Evolutionary conservation across 2,797 vertebrate genomes (phyloP).

Genomic region (Sebastiscus albofasciatus): DNA sequence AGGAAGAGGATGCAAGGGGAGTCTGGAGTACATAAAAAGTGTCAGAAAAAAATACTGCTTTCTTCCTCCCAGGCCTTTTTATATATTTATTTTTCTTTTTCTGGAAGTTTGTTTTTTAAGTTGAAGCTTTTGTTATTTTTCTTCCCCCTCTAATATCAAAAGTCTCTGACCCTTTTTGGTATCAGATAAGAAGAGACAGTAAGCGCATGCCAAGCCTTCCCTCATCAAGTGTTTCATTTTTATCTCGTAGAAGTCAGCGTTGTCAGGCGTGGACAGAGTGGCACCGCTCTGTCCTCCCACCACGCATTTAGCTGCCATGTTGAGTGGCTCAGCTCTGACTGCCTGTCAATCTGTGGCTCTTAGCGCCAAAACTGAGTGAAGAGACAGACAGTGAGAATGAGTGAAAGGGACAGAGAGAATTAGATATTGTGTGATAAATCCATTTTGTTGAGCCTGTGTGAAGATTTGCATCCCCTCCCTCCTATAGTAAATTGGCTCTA

Average conservation of each 20-base stretch:
- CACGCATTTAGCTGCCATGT: constrained; percentile 63
- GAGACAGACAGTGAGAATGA: constrained; percentile 40
- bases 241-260: constrained; percentile 24
- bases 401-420: constrained; percentile 38
- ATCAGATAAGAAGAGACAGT: background rate
- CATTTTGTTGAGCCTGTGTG: constrained; percentile 12
- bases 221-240: constrained; percentile 29
- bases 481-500: constrained; percentile 18
- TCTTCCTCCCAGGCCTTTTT: constrained; percentile 39
- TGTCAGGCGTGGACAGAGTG: constrained; percentile 37
- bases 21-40: constrained; percentile 70
- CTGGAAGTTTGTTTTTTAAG: constrained; percentile 24
- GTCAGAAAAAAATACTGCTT: constrained; percentile 62
- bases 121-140: constrained; percentile 9
- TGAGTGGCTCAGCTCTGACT: constrained; percentile 59
- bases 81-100: constrained; percentile 1
- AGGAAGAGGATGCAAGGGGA: constrained; percentile 64
- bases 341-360: constrained; percentile 65
- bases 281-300: constrained; percentile 31
- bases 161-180: background rate
- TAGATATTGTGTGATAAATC: constrained; percentile 37
- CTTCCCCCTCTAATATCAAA: background rate
- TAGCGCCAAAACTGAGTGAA: constrained; percentile 46
- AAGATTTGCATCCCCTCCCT: constrained; percentile 1
- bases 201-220: constrained; percentile 1